These are phyloP conservation scores for Malacoctenus gilli DNA, from an alignment of 2,797 vertebrate genomes.

Conservation along the genomic window DNA sequence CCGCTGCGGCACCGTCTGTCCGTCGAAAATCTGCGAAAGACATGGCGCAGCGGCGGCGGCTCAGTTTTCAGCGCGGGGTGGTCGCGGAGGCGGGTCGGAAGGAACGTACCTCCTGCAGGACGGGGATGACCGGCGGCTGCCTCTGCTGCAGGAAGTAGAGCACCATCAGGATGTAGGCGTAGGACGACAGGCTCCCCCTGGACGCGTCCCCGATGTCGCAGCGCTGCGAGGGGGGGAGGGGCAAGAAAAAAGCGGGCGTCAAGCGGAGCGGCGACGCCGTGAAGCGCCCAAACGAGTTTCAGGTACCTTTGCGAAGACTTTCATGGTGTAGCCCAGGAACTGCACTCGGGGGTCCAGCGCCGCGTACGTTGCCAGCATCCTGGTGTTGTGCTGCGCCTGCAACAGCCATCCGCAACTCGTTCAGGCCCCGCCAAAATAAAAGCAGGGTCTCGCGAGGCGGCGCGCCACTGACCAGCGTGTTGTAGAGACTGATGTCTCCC, in stretches of 20 bases:
- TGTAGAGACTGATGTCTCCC: constrained; percentile 98
- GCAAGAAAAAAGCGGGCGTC: too few species aligned
- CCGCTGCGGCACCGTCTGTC: constrained; percentile 87
- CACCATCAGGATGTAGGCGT: constrained; percentile 99
- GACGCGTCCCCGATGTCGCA: constrained; percentile 99
- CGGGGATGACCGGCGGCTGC: constrained; percentile 94
- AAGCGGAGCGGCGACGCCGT: too few species aligned
- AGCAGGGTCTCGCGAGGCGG: too few species aligned
- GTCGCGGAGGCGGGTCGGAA: too few species aligned
- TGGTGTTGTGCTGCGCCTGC: constrained; percentile 97
- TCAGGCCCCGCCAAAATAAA: too few species aligned
- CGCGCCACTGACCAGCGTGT: constrained; percentile 91
- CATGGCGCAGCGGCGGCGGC: too few species aligned
- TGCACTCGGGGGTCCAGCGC: constrained; percentile 95
- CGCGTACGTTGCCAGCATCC: constrained; percentile 96
- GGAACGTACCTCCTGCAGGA: constrained; percentile 92
- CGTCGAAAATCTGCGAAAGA: constrained; percentile 90
- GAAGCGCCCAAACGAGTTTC: not conserved
- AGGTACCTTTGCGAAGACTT: constrained; percentile 96
- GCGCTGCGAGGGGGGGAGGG: constrained; percentile 76
- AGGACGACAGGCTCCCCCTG: constrained; percentile 96
- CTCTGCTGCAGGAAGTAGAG: constrained; percentile 98
- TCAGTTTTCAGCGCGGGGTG: too few species aligned
- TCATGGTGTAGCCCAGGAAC: constrained; percentile 96
- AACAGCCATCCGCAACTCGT: too few species aligned